Conservation (phyloP, 2,888 invertebrate genomes). For the Perizoma affinitatum region DNA sequence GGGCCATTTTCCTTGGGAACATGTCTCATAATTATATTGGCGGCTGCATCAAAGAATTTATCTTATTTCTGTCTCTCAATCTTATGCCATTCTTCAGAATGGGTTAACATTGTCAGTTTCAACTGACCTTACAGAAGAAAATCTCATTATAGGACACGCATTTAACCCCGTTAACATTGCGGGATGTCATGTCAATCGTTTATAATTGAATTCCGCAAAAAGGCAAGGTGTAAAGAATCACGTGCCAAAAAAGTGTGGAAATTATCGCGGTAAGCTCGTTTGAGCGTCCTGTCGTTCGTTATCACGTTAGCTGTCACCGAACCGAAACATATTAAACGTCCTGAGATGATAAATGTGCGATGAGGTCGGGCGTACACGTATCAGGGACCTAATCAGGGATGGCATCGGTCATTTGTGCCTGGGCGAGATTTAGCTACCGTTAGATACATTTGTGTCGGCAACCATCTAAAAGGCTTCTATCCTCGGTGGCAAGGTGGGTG, state of each 20-base stretch:
- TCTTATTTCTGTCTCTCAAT: too few relatives aligned
- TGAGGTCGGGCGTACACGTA: constrained; percentile 57
- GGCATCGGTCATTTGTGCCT: not conserved
- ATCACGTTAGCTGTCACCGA: constrained; percentile 68
- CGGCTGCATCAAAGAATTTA: too few relatives aligned
- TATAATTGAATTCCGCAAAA: constrained; percentile 27
- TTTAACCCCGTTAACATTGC: not conserved
- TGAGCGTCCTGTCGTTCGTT: constrained; percentile 51
- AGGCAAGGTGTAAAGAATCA: constrained; percentile 21
- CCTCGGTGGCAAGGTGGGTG: too few relatives aligned
- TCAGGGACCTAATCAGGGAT: constrained; percentile 34
- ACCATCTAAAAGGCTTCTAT: not conserved
- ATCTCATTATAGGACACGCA: not conserved
- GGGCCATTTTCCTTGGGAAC: constrained; percentile 2
- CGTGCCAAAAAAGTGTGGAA: constrained; percentile 46
- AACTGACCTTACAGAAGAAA: not conserved
- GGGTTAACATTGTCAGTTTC: too few relatives aligned
- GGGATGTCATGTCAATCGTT: constrained; percentile 19
- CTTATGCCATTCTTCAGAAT: too few relatives aligned
- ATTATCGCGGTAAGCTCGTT: constrained; percentile 53
- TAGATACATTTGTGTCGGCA: not conserved
- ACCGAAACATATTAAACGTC: constrained; percentile 79
- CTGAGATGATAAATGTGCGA: constrained; percentile 76
- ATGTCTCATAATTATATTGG: not conserved
- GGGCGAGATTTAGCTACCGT: not conserved